A percentile compares a stretch with the other conserved stretches of the same genome.
phyloP scores from a whole-genome alignment of 1,140 invertebrate species.

The Bathynomus jamesi region DNA sequence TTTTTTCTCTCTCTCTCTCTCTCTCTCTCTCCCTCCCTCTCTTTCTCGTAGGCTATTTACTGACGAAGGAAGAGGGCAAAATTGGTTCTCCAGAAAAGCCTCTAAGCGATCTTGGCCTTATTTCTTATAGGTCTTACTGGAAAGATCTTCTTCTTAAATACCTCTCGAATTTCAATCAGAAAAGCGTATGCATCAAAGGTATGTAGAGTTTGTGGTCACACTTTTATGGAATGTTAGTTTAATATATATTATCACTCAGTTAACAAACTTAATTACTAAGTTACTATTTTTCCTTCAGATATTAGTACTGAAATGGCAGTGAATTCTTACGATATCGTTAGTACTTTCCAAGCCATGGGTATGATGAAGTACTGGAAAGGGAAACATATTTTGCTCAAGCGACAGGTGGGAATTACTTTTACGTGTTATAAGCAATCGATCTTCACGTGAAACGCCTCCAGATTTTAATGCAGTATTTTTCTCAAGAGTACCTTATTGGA shows the following conservation, averaged over 20 bases:
- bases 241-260: constrained; percentile 50
- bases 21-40: too few species aligned
- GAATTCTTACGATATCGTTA: constrained; percentile 94
- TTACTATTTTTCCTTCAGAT: constrained; percentile 45
- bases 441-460: too few species aligned
- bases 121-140: constrained; percentile 98
- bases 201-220: constrained; percentile 85
- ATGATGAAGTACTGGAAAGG: constrained; percentile 99
- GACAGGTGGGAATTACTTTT: constrained; percentile 74
- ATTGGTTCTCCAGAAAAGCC: constrained; percentile 98
- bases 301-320: constrained; percentile 90
- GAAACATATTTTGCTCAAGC: constrained; percentile 92
- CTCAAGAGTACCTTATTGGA: constrained; percentile 7
- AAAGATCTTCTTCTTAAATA: constrained; percentile 69
- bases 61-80: constrained; percentile 93
- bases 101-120: constrained; percentile 90
- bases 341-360: constrained; percentile 90
- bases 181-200: constrained; percentile 69
- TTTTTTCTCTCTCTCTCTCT: too few species aligned
- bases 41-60: too few species aligned
- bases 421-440: too few species aligned
- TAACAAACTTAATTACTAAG: constrained; percentile 56
- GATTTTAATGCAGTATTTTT: constrained; percentile 9
- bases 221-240: constrained; percentile 46
- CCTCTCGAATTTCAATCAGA: constrained; percentile 45